Evolutionary conservation across 2,797 vertebrate species (phyloP).

Genomic region (Typhlichthys eigenmanni): DNA sequence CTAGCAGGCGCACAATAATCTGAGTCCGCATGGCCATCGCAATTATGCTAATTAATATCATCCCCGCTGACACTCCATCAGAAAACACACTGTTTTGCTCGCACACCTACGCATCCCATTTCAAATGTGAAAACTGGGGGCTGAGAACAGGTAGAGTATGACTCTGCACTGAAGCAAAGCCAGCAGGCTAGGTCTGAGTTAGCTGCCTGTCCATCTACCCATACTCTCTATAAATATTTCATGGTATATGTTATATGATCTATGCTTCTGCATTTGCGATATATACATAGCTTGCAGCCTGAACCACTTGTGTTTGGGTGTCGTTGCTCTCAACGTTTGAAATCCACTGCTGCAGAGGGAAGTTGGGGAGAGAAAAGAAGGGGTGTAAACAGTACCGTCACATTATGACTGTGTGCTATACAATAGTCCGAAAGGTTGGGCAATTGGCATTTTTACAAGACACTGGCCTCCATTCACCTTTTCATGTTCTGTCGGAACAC

Average conservation of each 20-base stretch:
- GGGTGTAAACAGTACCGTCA: slow-evolving; percentile 17
- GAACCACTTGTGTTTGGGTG: not conserved
- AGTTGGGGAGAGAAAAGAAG: too few species aligned
- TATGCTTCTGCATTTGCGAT: not conserved
- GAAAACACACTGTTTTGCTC: slow-evolving; percentile 45
- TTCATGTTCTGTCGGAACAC: slow-evolving; percentile 11
- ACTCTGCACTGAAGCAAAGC: too few species aligned
- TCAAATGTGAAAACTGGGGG: slow-evolving; percentile 36
- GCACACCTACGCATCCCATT: slow-evolving; percentile 31
- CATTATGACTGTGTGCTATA: not conserved
- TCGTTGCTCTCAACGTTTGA: too few species aligned
- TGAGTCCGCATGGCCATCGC: slow-evolving; percentile 72
- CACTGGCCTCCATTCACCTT: slow-evolving; percentile 8
- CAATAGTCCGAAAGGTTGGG: slow-evolving; percentile 39
- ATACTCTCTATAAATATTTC: too few species aligned
- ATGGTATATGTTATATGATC: not conserved
- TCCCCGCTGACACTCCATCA: slow-evolving; percentile 59
- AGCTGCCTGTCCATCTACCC: too few species aligned
- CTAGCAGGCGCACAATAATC: slow-evolving; percentile 61
- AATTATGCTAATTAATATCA: slow-evolving; percentile 77
- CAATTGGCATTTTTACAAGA: slow-evolving; percentile 33
- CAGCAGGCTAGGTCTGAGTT: too few species aligned
- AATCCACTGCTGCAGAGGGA: not conserved
- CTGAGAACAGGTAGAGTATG: not conserved
- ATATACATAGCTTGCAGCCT: not conserved